Conservation (phyloP, 1,140 invertebrate genomes). For the Cotesia glomerata region DNA sequence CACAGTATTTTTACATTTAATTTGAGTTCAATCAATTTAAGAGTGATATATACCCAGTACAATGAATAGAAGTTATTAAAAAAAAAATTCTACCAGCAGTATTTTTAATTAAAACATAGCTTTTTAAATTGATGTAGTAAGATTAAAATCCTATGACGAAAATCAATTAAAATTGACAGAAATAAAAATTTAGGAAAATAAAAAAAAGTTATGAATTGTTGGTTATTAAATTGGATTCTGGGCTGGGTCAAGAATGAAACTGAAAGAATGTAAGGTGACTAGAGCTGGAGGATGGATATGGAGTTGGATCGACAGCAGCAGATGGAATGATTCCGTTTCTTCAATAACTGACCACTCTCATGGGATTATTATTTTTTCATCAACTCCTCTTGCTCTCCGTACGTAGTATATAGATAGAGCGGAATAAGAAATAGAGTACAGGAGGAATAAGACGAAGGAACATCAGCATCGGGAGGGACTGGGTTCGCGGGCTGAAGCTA, state of each 20-base stretch:
- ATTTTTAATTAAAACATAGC: too few relatives aligned
- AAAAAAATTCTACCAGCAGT: too few relatives aligned
- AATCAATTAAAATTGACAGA: neutral
- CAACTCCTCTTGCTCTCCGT: slow-evolving; percentile 32
- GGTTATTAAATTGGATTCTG: neutral
- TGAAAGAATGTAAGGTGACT: slow-evolving; percentile 11
- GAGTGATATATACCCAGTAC: too few relatives aligned
- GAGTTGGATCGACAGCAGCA: slow-evolving; percentile 23
- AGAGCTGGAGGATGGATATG: slow-evolving; percentile 14
- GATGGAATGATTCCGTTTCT: slow-evolving; percentile 48
- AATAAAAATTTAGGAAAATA: neutral
- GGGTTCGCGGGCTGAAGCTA: slow-evolving; percentile 6
- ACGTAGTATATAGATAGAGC: neutral
- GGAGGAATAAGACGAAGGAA: neutral
- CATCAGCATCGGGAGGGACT: neutral
- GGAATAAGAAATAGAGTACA: neutral
- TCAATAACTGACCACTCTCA: slow-evolving; percentile 58
- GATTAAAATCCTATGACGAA: neutral
- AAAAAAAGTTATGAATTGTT: slow-evolving; percentile 5
- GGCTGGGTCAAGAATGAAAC: neutral
- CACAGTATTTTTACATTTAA: too few relatives aligned
- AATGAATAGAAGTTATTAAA: too few relatives aligned
- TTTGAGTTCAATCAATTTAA: too few relatives aligned
- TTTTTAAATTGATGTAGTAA: too few relatives aligned
- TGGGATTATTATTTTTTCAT: slow-evolving; percentile 64